Base-by-base conservation (phyloP, 2,113 vertebrate species). In the Panurus biarmicus region DNA sequence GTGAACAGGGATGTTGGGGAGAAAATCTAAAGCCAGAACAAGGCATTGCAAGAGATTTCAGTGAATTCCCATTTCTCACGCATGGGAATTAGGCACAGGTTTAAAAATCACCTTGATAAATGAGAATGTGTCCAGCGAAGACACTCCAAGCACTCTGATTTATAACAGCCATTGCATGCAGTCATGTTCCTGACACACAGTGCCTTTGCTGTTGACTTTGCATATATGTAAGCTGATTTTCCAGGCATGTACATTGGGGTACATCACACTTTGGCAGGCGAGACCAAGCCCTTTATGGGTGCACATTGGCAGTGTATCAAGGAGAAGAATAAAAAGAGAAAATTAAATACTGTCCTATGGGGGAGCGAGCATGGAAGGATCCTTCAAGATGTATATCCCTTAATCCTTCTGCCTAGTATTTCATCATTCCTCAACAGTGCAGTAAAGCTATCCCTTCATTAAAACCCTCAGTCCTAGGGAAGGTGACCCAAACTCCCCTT, bases 401-500 rank as follows among this genome's bases (percentile, higher is more conserved):
- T 93, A 96, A 93, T 81, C 83, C 79, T 91, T 92, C 83, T 54
- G 10, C 71, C 80, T 83, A 95, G 66, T 86, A 80, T 91, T 89
- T 81, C 47, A 78, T 91, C 76, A 72, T 95, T 95, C 93, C 95
- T 90, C 91, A 84, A 33, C 57, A 62, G 75, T 69, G 54, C 86
- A 66, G 53, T 83, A 96, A 90, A 94, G 86, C 50, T 85, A 94
- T 66, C 69, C 69, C 94, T 95, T 97, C 94, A 96, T 97, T 97
- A 97, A 95, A 69, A 78, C 87, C 94, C 84, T 88, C 57, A 88
- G 94, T 81, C 88, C 91, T 93, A 95, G 91, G 67, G 94, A 96
- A 97, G 94, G 95, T 95, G 96, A 96, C 97, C 96, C 93, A 93
- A 77, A 47, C 79, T 96, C 92, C 88, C 89, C 77, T 97, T 96